These are phyloP conservation scores for Eupithecia tripunctaria DNA, from an alignment of 2,888 invertebrate species.

Conservation along the genomic window DNA sequence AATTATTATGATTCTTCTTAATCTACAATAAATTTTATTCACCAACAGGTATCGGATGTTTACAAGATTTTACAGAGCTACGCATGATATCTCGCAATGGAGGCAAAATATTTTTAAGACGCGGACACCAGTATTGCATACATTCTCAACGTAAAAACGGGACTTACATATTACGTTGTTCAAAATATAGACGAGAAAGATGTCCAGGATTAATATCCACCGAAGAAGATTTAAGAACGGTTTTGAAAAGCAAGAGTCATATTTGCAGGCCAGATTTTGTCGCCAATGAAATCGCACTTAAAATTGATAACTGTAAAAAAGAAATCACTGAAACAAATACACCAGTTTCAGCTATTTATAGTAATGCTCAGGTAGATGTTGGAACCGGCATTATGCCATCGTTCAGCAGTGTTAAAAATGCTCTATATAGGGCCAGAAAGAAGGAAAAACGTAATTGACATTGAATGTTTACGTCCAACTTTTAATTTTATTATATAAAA, in stretches of 20 bases:
- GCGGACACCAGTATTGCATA: slow-evolving; percentile 1
- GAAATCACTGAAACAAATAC: background rate
- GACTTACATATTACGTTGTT: background rate
- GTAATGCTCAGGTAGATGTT: background rate
- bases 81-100: slow-evolving; percentile 9
- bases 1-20: background rate
- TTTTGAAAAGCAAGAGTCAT: background rate
- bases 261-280: background rate
- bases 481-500: background rate
- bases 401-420: background rate
- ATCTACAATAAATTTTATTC: background rate
- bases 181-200: background rate
- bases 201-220: slow-evolving; percentile 7
- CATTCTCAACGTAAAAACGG: slow-evolving; percentile 7
- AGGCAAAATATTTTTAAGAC: slow-evolving; percentile 4
- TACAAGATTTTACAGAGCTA: background rate
- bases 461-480: background rate
- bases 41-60: background rate
- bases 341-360: slow-evolving; percentile 7
- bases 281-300: slow-evolving; percentile 9
- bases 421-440: background rate
- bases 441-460: background rate
- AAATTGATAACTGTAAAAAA: slow-evolving; percentile 4
- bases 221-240: background rate
- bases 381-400: background rate